phyloP scores from a whole-genome alignment of 2,113 vertebrate genomes.

The Ivindomyrus marchei region DNA sequence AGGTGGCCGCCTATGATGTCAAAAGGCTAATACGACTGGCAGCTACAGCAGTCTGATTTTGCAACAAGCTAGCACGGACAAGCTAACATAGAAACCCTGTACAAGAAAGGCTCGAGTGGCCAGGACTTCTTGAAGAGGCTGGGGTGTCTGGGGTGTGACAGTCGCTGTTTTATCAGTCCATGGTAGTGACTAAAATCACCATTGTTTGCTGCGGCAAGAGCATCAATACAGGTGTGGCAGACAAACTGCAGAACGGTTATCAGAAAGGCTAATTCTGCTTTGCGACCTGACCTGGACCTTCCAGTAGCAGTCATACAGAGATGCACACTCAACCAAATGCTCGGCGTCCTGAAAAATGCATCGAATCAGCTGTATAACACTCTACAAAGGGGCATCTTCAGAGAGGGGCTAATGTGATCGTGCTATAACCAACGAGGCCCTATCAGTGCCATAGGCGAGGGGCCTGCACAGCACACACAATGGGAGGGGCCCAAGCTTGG shows the following conservation, averaged over 20 bases:
- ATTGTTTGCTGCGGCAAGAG: background rate
- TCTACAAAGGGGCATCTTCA: background rate
- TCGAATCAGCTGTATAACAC: background rate
- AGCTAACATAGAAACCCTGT: background rate
- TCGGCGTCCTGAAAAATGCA: background rate
- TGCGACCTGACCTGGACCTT: background rate
- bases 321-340: background rate
- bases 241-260: background rate
- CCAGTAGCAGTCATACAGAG: background rate
- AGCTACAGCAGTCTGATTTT: background rate
- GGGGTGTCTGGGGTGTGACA: background rate
- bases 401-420: background rate
- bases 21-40: background rate
- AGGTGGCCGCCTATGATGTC: background rate
- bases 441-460: background rate
- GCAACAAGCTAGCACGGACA: background rate
- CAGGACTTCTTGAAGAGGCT: background rate
- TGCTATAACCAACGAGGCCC: background rate
- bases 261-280: background rate
- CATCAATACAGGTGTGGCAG: background rate
- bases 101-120: background rate
- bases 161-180: background rate
- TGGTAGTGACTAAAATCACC: background rate
- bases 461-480: too few species aligned
- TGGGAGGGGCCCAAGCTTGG: background rate